Evolutionary conservation across 2,888 invertebrate genomes (phyloP), one percentile per base, ranked within the genome.

Genomic region (Thera obeliscata): DNA sequence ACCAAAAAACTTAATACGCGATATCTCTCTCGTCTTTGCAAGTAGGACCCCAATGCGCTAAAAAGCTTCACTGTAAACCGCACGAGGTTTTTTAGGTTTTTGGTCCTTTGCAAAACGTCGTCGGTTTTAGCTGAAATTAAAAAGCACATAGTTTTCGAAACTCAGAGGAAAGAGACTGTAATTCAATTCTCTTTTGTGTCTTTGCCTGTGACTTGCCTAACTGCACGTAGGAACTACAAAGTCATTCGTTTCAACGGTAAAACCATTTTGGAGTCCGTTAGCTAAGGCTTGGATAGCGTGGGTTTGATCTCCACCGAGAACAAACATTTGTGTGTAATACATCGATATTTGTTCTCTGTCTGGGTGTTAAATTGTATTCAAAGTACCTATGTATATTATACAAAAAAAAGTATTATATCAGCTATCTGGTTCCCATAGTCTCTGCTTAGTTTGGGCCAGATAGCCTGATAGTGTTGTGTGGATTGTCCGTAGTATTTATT

Each of bases 1-100:
- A 1, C 3, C 4, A 6, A 6, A 5, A 5, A 48, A 50, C 12
- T 12, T 12, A 12, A 50, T 8, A 49, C 12, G 33, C 3, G 33
- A 52, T 33, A 48, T 60, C n/a, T 60, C 2, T 54, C 46, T 6
- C 52, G 3, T 12, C 7, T 7, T 22, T 33, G 8, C n/a, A 5
- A 60, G 49, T 65, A 43, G 56, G 41, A 7, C 49, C 59, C 43
- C 9, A 83, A 79, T 79, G 79, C 85, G 82, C 80, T 81, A 79
- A 83, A 87, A 87, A 85, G 86, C 87, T 84, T 84, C 79, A 76
- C 79, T 82, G 81, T 76, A 82, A 88, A 84, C 87, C 87, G 81
- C 83, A 84, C 73, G 81, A 81, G 88, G 86, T 87, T 88, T 88
- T 87, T 79, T 78, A 76, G 79, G 84, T 87, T 83, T 88, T 87